Evolutionary conservation across 2,113 vertebrate genomes (phyloP).

Genomic region (Campylorhamphus procurvoides): DNA sequence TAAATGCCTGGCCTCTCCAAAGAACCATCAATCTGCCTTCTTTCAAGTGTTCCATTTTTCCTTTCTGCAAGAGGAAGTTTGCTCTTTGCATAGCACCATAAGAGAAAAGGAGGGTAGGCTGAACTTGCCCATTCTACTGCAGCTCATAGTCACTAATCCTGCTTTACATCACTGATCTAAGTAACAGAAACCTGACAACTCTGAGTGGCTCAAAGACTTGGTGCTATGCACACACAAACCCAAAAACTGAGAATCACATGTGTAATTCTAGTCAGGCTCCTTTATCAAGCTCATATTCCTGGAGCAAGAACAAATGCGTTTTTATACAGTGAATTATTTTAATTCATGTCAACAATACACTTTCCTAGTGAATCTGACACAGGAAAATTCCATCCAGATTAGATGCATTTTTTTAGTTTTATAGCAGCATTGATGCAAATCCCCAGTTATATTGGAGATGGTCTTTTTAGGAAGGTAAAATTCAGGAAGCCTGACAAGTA

Average conservation of each 20-base stretch:
- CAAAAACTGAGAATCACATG: not conserved
- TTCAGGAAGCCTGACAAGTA: not conserved
- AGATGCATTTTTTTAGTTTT: not conserved
- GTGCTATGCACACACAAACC: not conserved
- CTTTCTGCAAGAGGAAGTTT: not conserved
- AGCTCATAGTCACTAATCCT: not conserved
- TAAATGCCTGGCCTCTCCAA: not conserved
- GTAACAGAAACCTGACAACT: not conserved
- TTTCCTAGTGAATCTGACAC: not conserved
- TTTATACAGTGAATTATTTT: not conserved
- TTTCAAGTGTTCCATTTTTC: not conserved
- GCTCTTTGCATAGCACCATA: not conserved
- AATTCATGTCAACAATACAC: not conserved
- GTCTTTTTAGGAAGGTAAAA: not conserved
- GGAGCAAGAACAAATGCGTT: not conserved
- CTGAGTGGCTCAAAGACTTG: not conserved
- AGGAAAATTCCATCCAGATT: not conserved
- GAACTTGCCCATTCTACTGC: not conserved
- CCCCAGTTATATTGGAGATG: not conserved
- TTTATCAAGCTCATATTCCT: not conserved
- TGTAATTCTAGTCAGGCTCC: not conserved
- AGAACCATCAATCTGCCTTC: not conserved
- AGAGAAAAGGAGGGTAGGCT: not conserved
- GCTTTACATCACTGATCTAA: not conserved
- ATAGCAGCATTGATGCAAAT: not conserved